Evolutionary conservation across 1,140 invertebrate genomes (phyloP), one percentile per base, ranked within the genome.

Genomic region (Brachionus sp.): DNA sequence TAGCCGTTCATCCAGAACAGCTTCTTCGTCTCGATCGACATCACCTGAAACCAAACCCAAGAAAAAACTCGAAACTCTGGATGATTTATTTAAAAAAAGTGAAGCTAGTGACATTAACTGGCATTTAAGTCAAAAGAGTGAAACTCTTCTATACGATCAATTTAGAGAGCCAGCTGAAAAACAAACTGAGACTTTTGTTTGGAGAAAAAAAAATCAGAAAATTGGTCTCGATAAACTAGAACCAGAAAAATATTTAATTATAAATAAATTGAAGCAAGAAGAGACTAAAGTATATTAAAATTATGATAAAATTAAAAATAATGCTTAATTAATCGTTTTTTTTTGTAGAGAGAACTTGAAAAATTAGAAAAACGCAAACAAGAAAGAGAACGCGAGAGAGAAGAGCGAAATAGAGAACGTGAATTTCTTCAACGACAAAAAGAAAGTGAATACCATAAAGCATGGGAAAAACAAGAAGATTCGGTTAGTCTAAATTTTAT

Each of bases 381-480:
- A 83, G 95, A 98, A 88, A 91, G 96, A 84, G 96, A 98, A 89
- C 90, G 93, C 84, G 95, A 98, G 87, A 90, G 94, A 44, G 94
- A 95, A 86, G 93, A 93, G 83, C 91, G 95, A 77, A 95, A 98
- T 87, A 94, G 95, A 85, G 96, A 98, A 88, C 92, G 89, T 86
- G 89, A 89, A 84, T 86, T 86, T 86, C 88, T 95, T 86, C 95
- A 98, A 88, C 90, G 97, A 53, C 93, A 94, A 84, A 96, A 96
- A 88, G 97, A 99, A 90, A 94, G 95, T 1, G 94, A 93, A 19
- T 95, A 98, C 86, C 95, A 97, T 89, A 92, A 94, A 86, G 94
- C 95, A 86, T 99, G 96, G 95, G 93, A 94, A 85, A 92, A 93
- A 82, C 95, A 98, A 85, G 97, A 98, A 89, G 96, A 98, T 90